Conservation (phyloP, 2,797 vertebrate species). For the Sus cebifrons region DNA sequence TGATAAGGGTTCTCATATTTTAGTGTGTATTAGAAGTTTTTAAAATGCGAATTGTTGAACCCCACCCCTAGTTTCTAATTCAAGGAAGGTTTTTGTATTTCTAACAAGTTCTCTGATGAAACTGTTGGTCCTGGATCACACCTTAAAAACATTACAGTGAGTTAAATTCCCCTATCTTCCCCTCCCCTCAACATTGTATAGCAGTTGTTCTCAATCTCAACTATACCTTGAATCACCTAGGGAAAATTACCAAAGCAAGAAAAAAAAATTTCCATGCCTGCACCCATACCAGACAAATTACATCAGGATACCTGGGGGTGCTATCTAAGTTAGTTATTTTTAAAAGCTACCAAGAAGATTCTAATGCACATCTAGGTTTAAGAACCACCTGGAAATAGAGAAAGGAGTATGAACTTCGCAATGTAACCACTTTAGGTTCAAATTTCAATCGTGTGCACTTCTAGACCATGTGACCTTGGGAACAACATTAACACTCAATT, state of each 20-base stretch:
- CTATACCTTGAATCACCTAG: not conserved
- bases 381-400: not conserved
- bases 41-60: not conserved
- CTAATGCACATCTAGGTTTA: not conserved
- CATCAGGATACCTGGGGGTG: not conserved
- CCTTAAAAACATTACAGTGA: not conserved
- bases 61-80: not conserved
- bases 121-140: not conserved
- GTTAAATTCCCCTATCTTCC: not conserved
- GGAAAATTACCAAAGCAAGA: conserved; percentile 22
- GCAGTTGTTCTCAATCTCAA: not conserved
- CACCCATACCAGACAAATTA: not conserved
- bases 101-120: not conserved
- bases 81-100: not conserved
- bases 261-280: not conserved
- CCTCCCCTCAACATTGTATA: not conserved
- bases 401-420: not conserved
- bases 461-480: not conserved
- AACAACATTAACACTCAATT: not conserved
- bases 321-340: not conserved
- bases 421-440: not conserved
- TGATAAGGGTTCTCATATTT: not conserved
- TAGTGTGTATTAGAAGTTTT: not conserved
- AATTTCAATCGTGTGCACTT: not conserved
- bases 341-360: not conserved